Base-by-base conservation (phyloP, 1,140 invertebrate species). In the Macrocentrus cingulum region DNA sequence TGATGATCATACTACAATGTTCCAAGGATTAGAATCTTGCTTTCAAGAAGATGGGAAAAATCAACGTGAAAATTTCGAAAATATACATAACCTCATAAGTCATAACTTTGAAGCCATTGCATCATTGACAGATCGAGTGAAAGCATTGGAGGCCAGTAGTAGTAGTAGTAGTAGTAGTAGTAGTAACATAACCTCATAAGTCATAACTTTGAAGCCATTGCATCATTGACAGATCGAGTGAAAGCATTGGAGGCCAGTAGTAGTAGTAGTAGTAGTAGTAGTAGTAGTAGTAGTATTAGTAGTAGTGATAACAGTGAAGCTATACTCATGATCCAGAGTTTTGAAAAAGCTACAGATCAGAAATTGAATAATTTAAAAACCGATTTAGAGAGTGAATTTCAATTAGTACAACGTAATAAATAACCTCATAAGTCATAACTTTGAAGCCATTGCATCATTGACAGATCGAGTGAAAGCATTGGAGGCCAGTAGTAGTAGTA, bases 391-490 rank as follows among this genome's bases (percentile, higher is more conserved):
- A n/a, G n/a, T n/a, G n/a, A n/a, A n/a, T n/a, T n/a, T n/a, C n/a
- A n/a, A n/a, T n/a, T n/a, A n/a, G n/a, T n/a, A n/a, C n/a, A n/a
- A n/a, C n/a, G n/a, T n/a, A n/a, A n/a, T n/a, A n/a, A 16, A n/a
- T n/a, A n/a, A n/a, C n/a, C n/a, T n/a, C n/a, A n/a, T 45, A 9
- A 2, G 7, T 16, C n/a, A 45, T 5, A 16, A 45, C 2, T 15
- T 20, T 7, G 42, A 22, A 45, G 42, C 22, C 42, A 45, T 45
- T 45, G 18, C 42, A 45, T 20, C n/a, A 20, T 20, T 45, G 18
- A 13, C 13, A 13, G 13, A 16, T 19, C 42, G 22, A 45, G 4
- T 45, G 42, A 45, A 45, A 7, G n/a, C 19, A 8, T 20, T 7
- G 22, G 1, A 20, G 9, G 2, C 4, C 42, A 7, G 13, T n/a